Evolutionary conservation across 2,888 invertebrate species (phyloP), one percentile per base, ranked within the genome.

Genomic region (Andrena bucephala): DNA sequence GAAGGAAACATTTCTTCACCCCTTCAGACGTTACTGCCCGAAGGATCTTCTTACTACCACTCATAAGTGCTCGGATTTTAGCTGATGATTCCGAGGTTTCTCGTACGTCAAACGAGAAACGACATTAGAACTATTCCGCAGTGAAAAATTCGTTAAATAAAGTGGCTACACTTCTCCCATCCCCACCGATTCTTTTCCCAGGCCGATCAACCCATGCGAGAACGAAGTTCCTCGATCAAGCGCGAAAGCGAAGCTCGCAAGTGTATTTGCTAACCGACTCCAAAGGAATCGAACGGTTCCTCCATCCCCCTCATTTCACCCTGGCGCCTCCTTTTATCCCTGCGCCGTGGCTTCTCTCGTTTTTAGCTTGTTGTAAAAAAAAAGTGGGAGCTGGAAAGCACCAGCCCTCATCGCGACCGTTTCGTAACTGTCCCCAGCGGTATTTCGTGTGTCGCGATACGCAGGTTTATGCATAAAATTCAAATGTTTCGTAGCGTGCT

Each of bases 261-360:
- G 76, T 78, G 70, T 84, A 78, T 87, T 86, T 80, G 74, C 80
- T 70, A 84, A 88, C 86, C 76, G 78, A 81, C 76, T 74, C 62
- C 63, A 7, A 65, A 71, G 66, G 69, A 76, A 87, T 80, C 79
- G 70, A 85, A 71, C 62, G 72, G 36, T 50, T 27, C 13, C 27
- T 29, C 16, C 24, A 10, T 50, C 24, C 16, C 7, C 20, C 4
- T 13, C 31, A 8, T 29, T 20, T 16, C 69, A 0, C 50, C 27
- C 6, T 72, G 13, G 10, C 33, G 52, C 57, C 54, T 67, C n/a
- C 62, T 48, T 71, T 60, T 62, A 62, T 67, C 71, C 33, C 10
- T 7, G 24, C 8, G 50, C 8, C 50, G 52, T 36, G 33, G 36
- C 27, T 77, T 50, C 54, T 50, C 16, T 10, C 31, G 5, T 62